Conservation (phyloP, 2,113 vertebrate genomes). For the Phrynosoma blainvillii region DNA sequence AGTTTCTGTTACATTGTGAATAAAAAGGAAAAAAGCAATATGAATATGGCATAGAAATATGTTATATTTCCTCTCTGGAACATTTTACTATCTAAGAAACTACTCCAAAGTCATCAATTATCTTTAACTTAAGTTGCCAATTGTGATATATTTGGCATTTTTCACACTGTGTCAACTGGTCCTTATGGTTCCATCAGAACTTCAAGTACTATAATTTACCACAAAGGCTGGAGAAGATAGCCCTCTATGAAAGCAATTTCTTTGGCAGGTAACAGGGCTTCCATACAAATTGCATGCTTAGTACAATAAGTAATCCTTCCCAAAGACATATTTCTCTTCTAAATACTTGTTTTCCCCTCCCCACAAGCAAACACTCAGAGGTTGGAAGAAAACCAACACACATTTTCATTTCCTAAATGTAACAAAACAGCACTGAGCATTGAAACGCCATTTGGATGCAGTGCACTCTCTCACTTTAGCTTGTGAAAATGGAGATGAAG, state of each 20-base stretch:
- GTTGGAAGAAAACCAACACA: conserved; percentile 12
- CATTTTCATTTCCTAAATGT: conserved; percentile 43
- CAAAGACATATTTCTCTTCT: conserved; percentile 39
- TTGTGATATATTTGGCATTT: conserved; percentile 56
- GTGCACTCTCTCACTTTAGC: conserved; percentile 49
- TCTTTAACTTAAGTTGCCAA: conserved; percentile 48
- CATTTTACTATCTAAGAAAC: not conserved
- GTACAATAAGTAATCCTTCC: conserved; percentile 46
- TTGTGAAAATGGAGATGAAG: conserved; percentile 65
- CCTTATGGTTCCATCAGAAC: conserved; percentile 50
- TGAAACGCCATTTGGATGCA: conserved; percentile 54
- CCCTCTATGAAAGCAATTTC: conserved; percentile 53
- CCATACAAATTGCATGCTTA: conserved; percentile 62
- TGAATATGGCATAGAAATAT: not conserved
- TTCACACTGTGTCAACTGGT: conserved; percentile 45
- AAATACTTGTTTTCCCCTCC: conserved; percentile 41
- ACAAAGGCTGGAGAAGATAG: conserved; percentile 46
- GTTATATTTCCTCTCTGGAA: conserved; percentile 2
- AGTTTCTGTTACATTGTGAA: not conserved
- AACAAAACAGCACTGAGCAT: conserved; percentile 54
- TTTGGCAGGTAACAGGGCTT: conserved; percentile 47
- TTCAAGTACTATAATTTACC: conserved; percentile 45
- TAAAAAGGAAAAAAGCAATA: not conserved
- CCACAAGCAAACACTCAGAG: conserved; percentile 40
- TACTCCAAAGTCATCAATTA: conserved; percentile 44